These are phyloP conservation scores for Oligia fasciuncula DNA, from an alignment of 2,888 invertebrate species.

Conservation along the genomic window DNA sequence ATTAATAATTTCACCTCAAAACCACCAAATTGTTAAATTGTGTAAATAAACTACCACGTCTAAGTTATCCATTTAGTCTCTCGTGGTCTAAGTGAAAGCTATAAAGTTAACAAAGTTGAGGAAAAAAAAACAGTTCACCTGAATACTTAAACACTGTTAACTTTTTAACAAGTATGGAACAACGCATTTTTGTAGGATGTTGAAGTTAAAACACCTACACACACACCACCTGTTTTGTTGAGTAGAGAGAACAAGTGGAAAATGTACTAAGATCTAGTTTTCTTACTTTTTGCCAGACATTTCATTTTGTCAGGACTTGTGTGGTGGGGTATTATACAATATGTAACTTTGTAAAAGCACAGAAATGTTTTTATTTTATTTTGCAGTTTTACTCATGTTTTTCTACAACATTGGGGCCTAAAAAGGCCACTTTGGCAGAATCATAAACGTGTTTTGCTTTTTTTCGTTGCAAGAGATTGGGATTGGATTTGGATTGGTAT, in stretches of 20 bases:
- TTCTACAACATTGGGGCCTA: too few relatives aligned
- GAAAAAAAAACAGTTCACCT: neutral
- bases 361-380: neutral
- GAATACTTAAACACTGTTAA: constrained; percentile 25
- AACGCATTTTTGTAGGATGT: constrained; percentile 8
- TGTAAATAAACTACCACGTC: neutral
- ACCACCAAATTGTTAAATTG: neutral
- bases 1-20: too few relatives aligned
- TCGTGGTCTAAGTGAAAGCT: constrained; percentile 14
- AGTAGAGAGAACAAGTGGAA: neutral
- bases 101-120: neutral
- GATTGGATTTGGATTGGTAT: too few relatives aligned
- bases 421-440: too few relatives aligned
- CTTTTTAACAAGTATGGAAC: constrained; percentile 12
- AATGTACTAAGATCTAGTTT: constrained; percentile 13
- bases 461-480: too few relatives aligned
- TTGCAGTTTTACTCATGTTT: neutral
- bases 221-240: constrained; percentile 11
- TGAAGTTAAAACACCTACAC: constrained; percentile 4
- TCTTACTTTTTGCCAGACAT: constrained; percentile 21
- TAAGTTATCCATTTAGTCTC: neutral
- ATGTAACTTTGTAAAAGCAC: neutral
- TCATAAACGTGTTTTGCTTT: too few relatives aligned
- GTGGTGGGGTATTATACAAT: neutral
- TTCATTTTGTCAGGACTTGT: neutral